Evolutionary conservation across 92 coral and sea anemone genomes (phyloP), one percentile per base, ranked within the genome.

Genomic region (Phenganax stokvisi): DNA sequence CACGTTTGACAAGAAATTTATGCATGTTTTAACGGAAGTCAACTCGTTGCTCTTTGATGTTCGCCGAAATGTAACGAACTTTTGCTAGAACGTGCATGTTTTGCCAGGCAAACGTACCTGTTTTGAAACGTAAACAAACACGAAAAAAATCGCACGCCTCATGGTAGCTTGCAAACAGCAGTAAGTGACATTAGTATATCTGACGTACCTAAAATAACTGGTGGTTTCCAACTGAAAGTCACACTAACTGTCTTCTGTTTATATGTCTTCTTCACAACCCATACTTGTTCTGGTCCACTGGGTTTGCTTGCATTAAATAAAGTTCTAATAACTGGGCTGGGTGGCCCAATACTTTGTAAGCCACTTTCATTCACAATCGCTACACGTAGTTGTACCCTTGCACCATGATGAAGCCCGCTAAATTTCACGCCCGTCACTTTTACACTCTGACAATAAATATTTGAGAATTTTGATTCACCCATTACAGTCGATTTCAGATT

Each of bases 191-290:
- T 13, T 12, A 11, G 17, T 17, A 57, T 7, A 8, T 27, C 6
- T 9, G 12, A 31, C 80, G 54, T 56, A 90, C 96, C 91, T 64
- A 68, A 61, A n/a, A 58, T 78, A 5, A 25, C 79, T 55, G 96
- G 96, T 56, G 89, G 89, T 62, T 64, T 82, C 96, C 96, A 90
- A 17, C 72, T 74, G 10, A 90, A 71, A 7, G 74, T 77, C 31
- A 89, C 81, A 3, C 77, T 63, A 9, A 84, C 91, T 54, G 11
- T 60, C 15, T 79, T 81, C 57, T 86, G 77, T 10, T 70, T 66
- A 0, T 12, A 73, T 4, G 55, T 44, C 84, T 86, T 81, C 0
- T 25, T 54, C 28, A 6, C 20, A 8, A 89, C 85, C 67, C 84
- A 74, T 13, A 90, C 84, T 28, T 84, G 59, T 29, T 89, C 77